phyloP scores from a whole-genome alignment of 2,888 invertebrate species.

The Trissoscelio sp. region DNA sequence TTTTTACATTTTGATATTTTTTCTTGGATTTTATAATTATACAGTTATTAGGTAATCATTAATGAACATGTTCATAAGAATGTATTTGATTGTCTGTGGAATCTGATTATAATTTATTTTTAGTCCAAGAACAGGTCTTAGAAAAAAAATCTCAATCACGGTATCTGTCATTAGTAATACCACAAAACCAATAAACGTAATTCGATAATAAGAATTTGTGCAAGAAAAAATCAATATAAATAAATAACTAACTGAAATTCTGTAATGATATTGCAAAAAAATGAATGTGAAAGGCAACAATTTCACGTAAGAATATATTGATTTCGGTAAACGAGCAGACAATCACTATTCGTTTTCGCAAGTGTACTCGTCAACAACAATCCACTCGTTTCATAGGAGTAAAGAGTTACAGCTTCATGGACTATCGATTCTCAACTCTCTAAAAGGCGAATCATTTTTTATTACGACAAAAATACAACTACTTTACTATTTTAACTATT shows the following conservation, averaged over 20 bases:
- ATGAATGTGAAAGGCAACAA: neutral
- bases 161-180: constrained; percentile 41
- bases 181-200: constrained; percentile 55
- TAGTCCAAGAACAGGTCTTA: constrained; percentile 30
- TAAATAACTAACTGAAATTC: neutral
- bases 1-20: too few species aligned
- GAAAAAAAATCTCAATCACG: constrained; percentile 20
- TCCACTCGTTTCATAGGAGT: neutral
- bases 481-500: too few species aligned
- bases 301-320: neutral
- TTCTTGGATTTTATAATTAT: neutral
- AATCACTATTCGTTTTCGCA: neutral
- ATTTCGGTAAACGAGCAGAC: neutral
- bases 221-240: constrained; percentile 20
- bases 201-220: constrained; percentile 28
- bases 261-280: too few species aligned
- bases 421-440: neutral
- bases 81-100: constrained; percentile 14
- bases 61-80: neutral
- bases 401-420: neutral
- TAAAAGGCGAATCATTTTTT: too few species aligned
- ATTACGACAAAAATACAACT: neutral
- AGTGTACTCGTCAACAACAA: neutral
- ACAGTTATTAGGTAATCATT: neutral
- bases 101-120: constrained; percentile 36